Percentiles rank a stretch among this genome's conserved stretches.
phyloP scores from a whole-genome alignment of 2,888 invertebrate genomes.

The Euzophera pinguis region DNA sequence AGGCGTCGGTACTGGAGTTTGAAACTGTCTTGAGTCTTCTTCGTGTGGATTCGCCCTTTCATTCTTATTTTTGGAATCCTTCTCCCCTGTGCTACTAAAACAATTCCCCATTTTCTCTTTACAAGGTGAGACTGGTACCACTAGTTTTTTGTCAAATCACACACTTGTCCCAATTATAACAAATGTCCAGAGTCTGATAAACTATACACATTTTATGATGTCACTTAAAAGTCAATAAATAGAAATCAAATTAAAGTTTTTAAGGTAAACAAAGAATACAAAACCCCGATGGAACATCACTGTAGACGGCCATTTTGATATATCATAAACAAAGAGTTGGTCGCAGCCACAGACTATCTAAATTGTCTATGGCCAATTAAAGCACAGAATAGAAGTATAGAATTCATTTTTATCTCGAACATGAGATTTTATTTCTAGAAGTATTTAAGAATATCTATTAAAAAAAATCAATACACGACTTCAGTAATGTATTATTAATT shows the following conservation, averaged over 20 bases:
- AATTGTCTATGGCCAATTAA: background rate
- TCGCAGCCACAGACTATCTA: conserved; percentile 15
- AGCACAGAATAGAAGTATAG: no score
- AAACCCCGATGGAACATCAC: conserved; percentile 71
- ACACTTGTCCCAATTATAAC: conserved; percentile 65
- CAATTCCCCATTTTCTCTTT: conserved; percentile 91
- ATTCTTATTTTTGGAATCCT: conserved; percentile 82
- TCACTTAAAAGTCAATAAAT: conserved; percentile 62
- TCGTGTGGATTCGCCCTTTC: conserved; percentile 78
- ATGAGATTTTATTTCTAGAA: no score
- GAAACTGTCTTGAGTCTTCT: conserved; percentile 74
- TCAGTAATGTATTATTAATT: no score
- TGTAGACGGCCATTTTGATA: conserved; percentile 73
- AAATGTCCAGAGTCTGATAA: conserved; percentile 60
- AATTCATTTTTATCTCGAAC: no score
- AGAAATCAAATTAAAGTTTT: conserved; percentile 56
- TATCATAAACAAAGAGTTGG: conserved; percentile 56
- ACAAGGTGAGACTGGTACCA: conserved; percentile 76
- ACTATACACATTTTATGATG: conserved; percentile 72
- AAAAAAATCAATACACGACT: no score
- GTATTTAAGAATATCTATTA: no score
- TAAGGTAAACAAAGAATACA: conserved; percentile 77
- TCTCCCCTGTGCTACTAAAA: conserved; percentile 87
- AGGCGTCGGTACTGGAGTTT: conserved; percentile 85
- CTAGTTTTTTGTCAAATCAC: conserved; percentile 73